phyloP scores from a whole-genome alignment of 2,797 vertebrate species.

The Thripadectes ignobilis region DNA sequence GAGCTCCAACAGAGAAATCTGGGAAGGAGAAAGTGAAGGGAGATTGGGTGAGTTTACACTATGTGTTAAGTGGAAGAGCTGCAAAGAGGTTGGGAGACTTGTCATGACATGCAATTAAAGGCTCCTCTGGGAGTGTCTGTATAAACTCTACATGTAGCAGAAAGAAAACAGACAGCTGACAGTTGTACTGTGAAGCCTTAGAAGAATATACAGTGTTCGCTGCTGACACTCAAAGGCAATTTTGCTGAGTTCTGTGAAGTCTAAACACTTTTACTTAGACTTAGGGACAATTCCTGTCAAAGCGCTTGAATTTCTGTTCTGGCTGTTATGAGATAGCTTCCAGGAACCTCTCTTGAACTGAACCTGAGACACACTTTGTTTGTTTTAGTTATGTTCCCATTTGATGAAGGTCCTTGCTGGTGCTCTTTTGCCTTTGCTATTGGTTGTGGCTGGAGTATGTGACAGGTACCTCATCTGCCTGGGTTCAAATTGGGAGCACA shows the following conservation, averaged over 20 bases:
- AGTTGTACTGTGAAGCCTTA: conserved; percentile 57
- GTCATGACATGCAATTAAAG: conserved; percentile 75
- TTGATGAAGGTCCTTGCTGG: background rate
- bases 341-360: background rate
- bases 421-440: background rate
- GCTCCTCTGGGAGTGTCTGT: conserved; percentile 68
- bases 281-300: conserved; percentile 48
- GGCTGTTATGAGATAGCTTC: background rate
- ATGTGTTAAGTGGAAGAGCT: conserved; percentile 68
- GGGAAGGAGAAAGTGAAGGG: conserved; percentile 57
- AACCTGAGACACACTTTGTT: conserved; percentile 1
- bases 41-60: conserved; percentile 64
- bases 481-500: background rate
- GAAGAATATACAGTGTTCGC: conserved; percentile 60
- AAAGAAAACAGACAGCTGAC: conserved; percentile 74
- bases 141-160: conserved; percentile 55
- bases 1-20: conserved; percentile 40
- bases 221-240: conserved; percentile 65
- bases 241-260: conserved; percentile 29
- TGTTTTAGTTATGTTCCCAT: conserved; percentile 19
- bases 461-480: background rate
- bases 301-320: conserved; percentile 14
- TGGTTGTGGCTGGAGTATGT: background rate
- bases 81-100: conserved; percentile 71
- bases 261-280: conserved; percentile 52